A percentile compares a stretch with the other conserved stretches of the same genome.
Evolutionary conservation across 2,888 invertebrate genomes (phyloP).

Genomic region (Metallyticus violacea): DNA sequence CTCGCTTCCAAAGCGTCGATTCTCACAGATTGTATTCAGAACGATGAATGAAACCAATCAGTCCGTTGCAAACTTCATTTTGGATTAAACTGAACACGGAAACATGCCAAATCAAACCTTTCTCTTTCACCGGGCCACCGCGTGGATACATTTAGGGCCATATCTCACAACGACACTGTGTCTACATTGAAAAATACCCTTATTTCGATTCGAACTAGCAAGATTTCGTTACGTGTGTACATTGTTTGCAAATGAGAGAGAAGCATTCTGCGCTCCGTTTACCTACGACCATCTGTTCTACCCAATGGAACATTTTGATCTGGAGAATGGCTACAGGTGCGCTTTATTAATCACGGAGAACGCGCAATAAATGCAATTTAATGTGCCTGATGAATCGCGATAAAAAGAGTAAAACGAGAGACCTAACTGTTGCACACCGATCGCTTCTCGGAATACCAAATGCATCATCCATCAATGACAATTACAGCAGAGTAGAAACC

Average conservation of each 20-base stretch:
- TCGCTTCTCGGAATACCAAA: not conserved
- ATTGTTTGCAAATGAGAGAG: not conserved
- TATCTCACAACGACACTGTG: not conserved
- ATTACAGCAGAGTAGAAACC: not conserved
- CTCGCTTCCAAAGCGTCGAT: no score
- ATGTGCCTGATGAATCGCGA: no score
- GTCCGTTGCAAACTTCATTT: no score
- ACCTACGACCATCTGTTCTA: not conserved
- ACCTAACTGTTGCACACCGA: not conserved
- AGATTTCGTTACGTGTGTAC: not conserved
- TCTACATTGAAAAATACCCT: not conserved
- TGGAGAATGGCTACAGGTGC: not conserved
- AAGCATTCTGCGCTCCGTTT: not conserved
- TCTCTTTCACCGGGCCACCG: no score
- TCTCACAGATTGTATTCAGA: no score
- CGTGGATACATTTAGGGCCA: not conserved
- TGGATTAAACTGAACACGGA: no score
- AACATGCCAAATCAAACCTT: no score
- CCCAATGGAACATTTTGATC: not conserved
- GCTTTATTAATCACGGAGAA: not conserved
- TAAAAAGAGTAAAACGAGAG: not conserved
- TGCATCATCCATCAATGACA: not conserved
- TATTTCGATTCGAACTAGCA: not conserved
- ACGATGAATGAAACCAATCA: no score
- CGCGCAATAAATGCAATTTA: not conserved